Base-by-base conservation (phyloP, 1,140 invertebrate genomes). In the Drosophila azteca region DNA sequence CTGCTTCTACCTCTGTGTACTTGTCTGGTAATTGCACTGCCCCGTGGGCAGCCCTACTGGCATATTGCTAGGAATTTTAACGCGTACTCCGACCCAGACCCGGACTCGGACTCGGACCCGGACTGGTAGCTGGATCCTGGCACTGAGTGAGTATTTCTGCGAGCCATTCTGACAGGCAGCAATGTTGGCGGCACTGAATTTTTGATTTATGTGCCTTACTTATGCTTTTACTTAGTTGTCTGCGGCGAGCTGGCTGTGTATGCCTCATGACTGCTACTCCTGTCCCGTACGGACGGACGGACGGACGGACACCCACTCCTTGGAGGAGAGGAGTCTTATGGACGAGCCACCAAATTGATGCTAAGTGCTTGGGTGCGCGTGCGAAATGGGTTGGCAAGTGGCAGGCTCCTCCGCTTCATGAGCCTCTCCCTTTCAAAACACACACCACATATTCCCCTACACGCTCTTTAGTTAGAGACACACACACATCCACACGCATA, bases 151-250 rank as follows among this genome's bases (percentile, higher is more conserved):
- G 82, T 87, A 88, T 88, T 87, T 87, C 78, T 87, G 82, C 82
- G 83, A 82, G 82, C 78, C 82, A 85, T 77, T 87, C 82, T 85
- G 82, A 85, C 82, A 82, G 82, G 82, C 82, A 68, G 68, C 68
- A 71, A 45, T 68, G 79, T 75, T 73, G 79, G 76, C 74, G 79
- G 83, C 83, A 88, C 76, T 89, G 83, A 88, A 88, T 88, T 88
- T 88, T 88, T 88, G 83, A 88, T 88, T 88, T 88, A 88, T 88
- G 83, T 88, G 83, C 83, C 78, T 88, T 88, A 88, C 83, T 88
- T 88, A 88, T 88, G 83, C 83, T 88, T 88, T 88, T 88, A 88
- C 83, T 87, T 88, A 88, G 83, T 88, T 83, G 82, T 87, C 69
- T 76, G 64, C 63, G 66, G 66, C 66, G n/a, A 69, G 64, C 57